Evolutionary conservation across 2,888 invertebrate genomes (phyloP).

Genomic region (Argynnis bischoffii): DNA sequence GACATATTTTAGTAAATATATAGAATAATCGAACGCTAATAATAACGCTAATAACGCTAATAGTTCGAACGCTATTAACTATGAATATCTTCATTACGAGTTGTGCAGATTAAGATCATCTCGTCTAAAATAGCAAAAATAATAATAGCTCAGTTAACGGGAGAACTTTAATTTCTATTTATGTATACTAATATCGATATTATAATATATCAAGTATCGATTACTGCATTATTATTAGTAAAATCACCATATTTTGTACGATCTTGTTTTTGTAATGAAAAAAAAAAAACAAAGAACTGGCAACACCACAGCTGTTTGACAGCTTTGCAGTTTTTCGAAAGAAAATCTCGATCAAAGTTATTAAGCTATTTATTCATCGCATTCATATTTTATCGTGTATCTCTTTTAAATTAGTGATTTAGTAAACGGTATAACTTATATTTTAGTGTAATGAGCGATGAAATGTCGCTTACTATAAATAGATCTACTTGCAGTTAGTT

Average conservation of each 20-base stretch:
- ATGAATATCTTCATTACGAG: no score
- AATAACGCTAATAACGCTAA: no score
- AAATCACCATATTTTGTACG: not conserved
- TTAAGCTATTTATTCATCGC: slow-evolving; percentile 24
- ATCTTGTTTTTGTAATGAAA: slow-evolving; percentile 6
- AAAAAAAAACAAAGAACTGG: slow-evolving; percentile 32
- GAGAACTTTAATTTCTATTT: no score
- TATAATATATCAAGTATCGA: not conserved
- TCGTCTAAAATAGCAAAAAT: no score
- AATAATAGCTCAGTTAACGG: no score
- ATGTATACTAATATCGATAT: no score
- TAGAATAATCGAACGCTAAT: no score
- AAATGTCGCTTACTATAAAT: slow-evolving; percentile 60
- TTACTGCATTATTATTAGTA: no score
- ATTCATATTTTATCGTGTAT: slow-evolving; percentile 21
- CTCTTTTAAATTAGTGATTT: slow-evolving; percentile 38
- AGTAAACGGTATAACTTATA: slow-evolving; percentile 26
- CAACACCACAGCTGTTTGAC: slow-evolving; percentile 68
- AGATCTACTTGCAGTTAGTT: slow-evolving; percentile 60
- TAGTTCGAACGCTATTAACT: no score
- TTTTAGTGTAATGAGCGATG: slow-evolving; percentile 44
- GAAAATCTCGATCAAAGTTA: slow-evolving; percentile 45
- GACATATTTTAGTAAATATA: no score
- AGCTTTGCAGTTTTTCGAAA: slow-evolving; percentile 67
- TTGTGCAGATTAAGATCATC: no score